Percentiles rank a stretch among this genome's conserved stretches.
phyloP scores from a whole-genome alignment of 2,888 invertebrate genomes.

The Cantharis rustica region DNA sequence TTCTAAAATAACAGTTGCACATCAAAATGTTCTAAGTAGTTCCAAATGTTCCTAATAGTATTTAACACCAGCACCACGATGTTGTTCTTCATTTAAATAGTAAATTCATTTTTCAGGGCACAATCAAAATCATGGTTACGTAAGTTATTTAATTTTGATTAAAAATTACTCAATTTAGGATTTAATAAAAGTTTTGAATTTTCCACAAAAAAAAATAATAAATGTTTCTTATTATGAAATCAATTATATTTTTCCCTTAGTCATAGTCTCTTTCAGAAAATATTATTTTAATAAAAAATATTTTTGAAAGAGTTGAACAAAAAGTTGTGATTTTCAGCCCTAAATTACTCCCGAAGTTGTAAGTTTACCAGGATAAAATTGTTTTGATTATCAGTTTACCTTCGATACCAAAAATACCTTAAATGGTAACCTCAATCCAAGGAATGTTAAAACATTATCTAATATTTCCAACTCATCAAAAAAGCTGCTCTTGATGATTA shows the following conservation, averaged over 20 bases:
- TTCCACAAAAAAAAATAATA: not conserved
- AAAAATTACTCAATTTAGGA: not conserved
- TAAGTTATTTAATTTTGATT: not conserved
- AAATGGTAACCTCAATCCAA: not conserved
- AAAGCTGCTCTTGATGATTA: slow-evolving; percentile 17
- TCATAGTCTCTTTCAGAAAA: not conserved
- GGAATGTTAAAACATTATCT: not conserved
- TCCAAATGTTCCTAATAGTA: too few species aligned
- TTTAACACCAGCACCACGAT: not conserved
- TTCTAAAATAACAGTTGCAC: not conserved
- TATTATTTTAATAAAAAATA: not conserved
- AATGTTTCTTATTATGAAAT: not conserved
- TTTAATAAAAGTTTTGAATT: not conserved
- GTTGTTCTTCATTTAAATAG: not conserved
- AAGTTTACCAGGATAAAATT: not conserved
- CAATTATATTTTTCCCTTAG: not conserved
- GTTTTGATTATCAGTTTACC: not conserved
- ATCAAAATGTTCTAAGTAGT: not conserved
- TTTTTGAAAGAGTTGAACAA: not conserved
- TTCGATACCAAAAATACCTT: not conserved
- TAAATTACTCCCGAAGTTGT: not conserved
- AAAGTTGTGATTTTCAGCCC: not conserved
- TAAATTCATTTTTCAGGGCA: not conserved
- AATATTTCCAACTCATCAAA: slow-evolving; percentile 27
- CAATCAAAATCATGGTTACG: not conserved